Base-by-base conservation (phyloP, 2,797 vertebrate species). In the Streptopelia turtur region DNA sequence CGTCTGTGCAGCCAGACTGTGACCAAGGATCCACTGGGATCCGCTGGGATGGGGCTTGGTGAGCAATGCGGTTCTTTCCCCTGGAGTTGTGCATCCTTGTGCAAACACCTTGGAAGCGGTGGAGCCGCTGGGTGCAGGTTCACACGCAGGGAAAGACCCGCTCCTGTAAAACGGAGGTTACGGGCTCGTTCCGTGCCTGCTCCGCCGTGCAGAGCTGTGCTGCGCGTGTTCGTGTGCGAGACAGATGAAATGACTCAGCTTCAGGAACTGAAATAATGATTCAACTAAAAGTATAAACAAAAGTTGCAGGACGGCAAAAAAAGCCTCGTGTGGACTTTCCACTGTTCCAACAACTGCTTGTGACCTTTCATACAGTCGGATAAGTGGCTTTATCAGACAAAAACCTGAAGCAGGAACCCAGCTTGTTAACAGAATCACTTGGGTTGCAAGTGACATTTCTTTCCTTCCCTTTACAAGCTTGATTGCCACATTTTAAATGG, bases 1-100 rank as follows among this genome's bases (percentile, higher is more conserved):
- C 0, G 0, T 20, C 41, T 43, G 24, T 0, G 0, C 37, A 14
- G 59, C 0, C 0, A 41, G 53, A 15, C 33, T 0, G 1, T 27
- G 64, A n/a, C n/a, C n/a, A n/a, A n/a, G n/a, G n/a, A n/a, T n/a
- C n/a, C n/a, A n/a, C n/a, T 31, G 43, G 61, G 25, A 47, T 45
- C n/a, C 89, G 35, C 64, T 83, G 82, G 24, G 22, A 2, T 61
- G 47, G 56, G 22, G 16, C 66, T 35, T 63, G 57, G 18, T 57
- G 33, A 30, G 24, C 17, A 57, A 27, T 7, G 9, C 5, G 8
- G 16, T 72, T 63, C 30, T 56, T 37, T 76, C 52, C n/a, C 33
- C 12, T 20, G 10, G 33, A 57, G 30, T 3, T 64, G 35, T 28
- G 31, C n/a, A 57, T 45, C 72, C 53, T 88, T 5, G 0, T 6